phyloP scores from a whole-genome alignment of 1,140 invertebrate genomes.

The Diachasma alloeum region DNA sequence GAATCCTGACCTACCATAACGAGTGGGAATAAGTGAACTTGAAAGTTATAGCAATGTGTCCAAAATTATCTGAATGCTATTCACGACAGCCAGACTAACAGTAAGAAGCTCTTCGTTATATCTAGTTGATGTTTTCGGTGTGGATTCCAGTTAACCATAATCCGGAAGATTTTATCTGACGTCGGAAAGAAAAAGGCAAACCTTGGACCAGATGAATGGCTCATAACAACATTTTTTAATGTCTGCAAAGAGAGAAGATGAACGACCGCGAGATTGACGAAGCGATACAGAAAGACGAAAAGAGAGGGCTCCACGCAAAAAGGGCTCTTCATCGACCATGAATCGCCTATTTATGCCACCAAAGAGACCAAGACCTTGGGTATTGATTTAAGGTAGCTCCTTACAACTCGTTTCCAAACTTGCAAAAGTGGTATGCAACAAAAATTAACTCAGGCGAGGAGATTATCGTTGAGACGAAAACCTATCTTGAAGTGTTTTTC shows the following conservation, averaged over 20 bases:
- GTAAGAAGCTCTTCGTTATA: not conserved
- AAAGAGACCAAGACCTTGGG: no score
- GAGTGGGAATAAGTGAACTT: not conserved
- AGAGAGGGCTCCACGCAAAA: not conserved
- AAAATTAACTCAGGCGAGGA: no score
- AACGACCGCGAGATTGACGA: not conserved
- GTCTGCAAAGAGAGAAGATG: not conserved
- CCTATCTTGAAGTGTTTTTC: no score
- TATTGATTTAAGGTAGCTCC: no score
- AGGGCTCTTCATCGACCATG: not conserved
- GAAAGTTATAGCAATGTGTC: not conserved
- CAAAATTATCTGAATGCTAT: not conserved
- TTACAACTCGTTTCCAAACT: no score
- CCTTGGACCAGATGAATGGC: slow-evolving; percentile 2
- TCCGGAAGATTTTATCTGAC: not conserved
- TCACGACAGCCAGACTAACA: not conserved
- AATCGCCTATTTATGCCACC: not conserved
- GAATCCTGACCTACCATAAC: slow-evolving; percentile 55
- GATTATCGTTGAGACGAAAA: no score
- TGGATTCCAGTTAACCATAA: not conserved
- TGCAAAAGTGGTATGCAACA: no score
- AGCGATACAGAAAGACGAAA: not conserved
- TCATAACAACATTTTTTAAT: not conserved
- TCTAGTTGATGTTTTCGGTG: not conserved
- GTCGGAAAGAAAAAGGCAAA: not conserved